Evolutionary conservation across 2,888 invertebrate genomes (phyloP), one percentile per base, ranked within the genome.

Genomic region (Microdon myrmicae): DNA sequence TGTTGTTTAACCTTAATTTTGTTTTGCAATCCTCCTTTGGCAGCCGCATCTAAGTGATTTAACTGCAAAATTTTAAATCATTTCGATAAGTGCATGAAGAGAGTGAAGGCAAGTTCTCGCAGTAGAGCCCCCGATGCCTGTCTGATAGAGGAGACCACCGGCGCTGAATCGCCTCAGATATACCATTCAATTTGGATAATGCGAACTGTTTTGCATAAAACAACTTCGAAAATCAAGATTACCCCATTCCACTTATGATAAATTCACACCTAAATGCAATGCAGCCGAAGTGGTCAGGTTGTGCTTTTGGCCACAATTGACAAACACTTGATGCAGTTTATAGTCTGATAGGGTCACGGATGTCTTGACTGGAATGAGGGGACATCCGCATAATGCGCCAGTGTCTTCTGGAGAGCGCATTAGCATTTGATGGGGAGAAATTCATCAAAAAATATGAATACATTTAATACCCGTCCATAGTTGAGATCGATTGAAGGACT

Each of bases 151-250:
- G 12, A 37, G 53, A 53, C 37, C 43, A 43, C 35, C 49, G 35
- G 17, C 44, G 28, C 28, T 32, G 5, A 48, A 31, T 38, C 23
- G 17, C 19, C 34, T 26, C 9, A 14, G 31, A n/a, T n/a, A 13
- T 17, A 56, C 51, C 43, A 58, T 64, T 64, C 56, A 54, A 66
- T 66, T 66, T 66, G 59, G 59, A 66, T 66, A 66, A 66, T 66
- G 66, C 66, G 66, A 66, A 66, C 54, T 66, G 54, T 16, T 66
- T 66, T 66, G 66, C 66, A 66, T 66, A 66, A 66, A 66, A 66
- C 66, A 66, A 66, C 66, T 61, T 47, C 17, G 39, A 8, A 29
- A 47, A 64, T 64, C 64, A 64, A 64, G 64, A 64, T 64, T 58
- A 43, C 56, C 43, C 37, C 25, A 9, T 45, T 19, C n/a, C 10